Conservation (phyloP, 2,113 vertebrate species). For the Sapajus apella region DNA sequence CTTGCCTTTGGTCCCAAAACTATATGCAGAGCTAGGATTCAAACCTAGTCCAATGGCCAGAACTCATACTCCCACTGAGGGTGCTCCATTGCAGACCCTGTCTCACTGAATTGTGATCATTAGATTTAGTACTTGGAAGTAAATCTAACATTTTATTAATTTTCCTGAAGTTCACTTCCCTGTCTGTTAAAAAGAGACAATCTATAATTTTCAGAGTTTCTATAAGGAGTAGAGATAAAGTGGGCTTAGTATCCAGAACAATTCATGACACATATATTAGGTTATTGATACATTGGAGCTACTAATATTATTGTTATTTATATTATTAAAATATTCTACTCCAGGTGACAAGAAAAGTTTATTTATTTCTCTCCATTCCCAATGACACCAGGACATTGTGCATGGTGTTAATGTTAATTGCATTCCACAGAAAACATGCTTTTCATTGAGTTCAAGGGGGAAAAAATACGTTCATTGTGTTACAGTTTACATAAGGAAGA, state of each 20-base stretch:
- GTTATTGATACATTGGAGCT: not conserved
- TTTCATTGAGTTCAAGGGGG: not conserved
- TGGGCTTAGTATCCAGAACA: not conserved
- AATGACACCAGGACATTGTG: not conserved
- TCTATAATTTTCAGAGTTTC: constrained; percentile 5
- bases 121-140: not conserved
- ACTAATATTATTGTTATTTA: not conserved
- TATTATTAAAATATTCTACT: not conserved
- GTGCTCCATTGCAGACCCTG: not conserved
- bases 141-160: not conserved
- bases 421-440: not conserved
- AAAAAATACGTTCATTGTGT: not conserved
- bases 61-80: not conserved
- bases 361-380: not conserved
- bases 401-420: not conserved
- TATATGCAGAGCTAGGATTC: not conserved
- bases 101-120: not conserved
- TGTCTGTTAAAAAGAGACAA: not conserved
- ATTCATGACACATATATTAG: not conserved
- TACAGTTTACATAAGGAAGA: not conserved
- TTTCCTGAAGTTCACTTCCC: not conserved
- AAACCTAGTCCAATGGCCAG: not conserved
- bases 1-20: not conserved
- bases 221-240: not conserved
- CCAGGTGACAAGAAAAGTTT: not conserved